Base-by-base conservation (phyloP, 2,888 invertebrate species). In the Vandiemenella viatica region DNA sequence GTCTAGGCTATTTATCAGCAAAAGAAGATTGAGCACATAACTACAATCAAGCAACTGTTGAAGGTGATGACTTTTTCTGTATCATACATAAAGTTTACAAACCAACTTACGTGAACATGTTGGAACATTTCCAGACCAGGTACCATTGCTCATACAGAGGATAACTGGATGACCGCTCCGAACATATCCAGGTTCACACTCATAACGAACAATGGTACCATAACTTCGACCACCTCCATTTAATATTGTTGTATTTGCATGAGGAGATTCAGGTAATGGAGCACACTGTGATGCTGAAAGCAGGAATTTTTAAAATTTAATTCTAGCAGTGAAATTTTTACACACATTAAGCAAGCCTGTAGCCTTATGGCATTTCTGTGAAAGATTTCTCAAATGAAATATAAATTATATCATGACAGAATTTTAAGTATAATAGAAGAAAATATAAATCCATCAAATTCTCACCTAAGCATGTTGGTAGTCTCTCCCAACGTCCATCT, bases 91-190 rank as follows among this genome's bases (percentile, higher is more conserved):
- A n/a, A n/a, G n/a, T n/a, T n/a, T n/a, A n/a, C n/a, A n/a, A n/a
- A n/a, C n/a, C n/a, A 32, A 65, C 73, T 70, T 73, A 69, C 89
- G 77, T 26, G 86, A 77, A 65, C 92, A 92, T 5, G 80, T 79
- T 1, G 92, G 92, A 4, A 91, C 88, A 57, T 85, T 80, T 51
- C 88, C 89, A 51, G 91, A 91, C 92, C 92, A 93, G 8, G 91
- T 90, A 45, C 92, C 92, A 61, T 92, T 91, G 61, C 90, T 91
- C 89, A 91, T 91, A 64, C 92, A 93, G 32, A 90, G 76, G 38
- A 92, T 76, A 4, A 91, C 91, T 15, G 92, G 92, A 62, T 86
- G 83, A 22, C 92, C 92, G 56, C 77, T 80, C 56, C 92, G 75
- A 48, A 87, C 80, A 61, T 90, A 92, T 3, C 92, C 92, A 5